Evolutionary conservation across 2,797 vertebrate species (phyloP).

Genomic region (Coreius guichenoti): DNA sequence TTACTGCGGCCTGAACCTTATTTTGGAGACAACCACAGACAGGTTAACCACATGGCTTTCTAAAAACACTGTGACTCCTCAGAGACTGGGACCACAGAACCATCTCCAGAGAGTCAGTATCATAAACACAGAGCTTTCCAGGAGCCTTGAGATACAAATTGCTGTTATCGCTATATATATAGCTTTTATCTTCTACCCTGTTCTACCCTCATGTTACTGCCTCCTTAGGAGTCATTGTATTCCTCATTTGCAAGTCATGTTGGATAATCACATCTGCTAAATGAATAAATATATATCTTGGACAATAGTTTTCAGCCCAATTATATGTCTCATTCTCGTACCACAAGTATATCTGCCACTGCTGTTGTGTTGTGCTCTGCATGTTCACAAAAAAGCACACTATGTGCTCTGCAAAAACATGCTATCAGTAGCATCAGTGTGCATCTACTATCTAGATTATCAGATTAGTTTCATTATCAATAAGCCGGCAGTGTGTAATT

Average conservation of each 20-base stretch:
- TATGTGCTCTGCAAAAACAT: not conserved
- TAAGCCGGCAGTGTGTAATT: slow-evolving; percentile 21
- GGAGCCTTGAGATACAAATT: slow-evolving; percentile 70
- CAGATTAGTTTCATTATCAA: slow-evolving; percentile 30
- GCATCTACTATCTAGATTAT: slow-evolving; percentile 10
- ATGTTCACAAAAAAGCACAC: not conserved
- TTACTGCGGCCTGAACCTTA: slow-evolving; percentile 69
- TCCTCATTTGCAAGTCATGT: not conserved
- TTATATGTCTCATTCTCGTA: not conserved
- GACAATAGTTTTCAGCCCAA: not conserved
- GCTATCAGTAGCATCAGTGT: not conserved
- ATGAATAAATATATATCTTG: not conserved
- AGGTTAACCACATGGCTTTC: slow-evolving; percentile 75
- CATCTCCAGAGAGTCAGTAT: slow-evolving; percentile 68
- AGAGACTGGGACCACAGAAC: slow-evolving; percentile 61
- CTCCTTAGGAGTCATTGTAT: not conserved
- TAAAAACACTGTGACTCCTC: slow-evolving; percentile 71
- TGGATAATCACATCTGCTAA: not conserved
- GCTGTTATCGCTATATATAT: slow-evolving; percentile 60
- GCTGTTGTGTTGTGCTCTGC: not conserved
- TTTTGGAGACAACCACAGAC: slow-evolving; percentile 69
- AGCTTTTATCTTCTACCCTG: not conserved
- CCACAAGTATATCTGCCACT: not conserved
- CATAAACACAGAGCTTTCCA: slow-evolving; percentile 71
- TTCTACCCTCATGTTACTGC: not conserved